Evolutionary conservation across 2,113 vertebrate species (phyloP), one percentile per base, ranked within the genome.

Genomic region (Scomber japonicus): DNA sequence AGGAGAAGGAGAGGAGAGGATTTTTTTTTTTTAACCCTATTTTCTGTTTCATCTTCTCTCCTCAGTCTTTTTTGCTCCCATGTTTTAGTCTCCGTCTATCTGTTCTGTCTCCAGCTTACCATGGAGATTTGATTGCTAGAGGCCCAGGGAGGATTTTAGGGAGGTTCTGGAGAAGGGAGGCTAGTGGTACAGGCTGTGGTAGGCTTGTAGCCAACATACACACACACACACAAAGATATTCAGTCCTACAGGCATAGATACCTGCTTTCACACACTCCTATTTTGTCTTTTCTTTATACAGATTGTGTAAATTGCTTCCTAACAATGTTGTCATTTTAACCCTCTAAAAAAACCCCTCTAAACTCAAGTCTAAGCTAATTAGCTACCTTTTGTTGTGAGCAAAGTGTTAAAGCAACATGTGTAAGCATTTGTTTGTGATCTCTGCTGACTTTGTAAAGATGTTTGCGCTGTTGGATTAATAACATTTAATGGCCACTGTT

Each of bases 401-500:
- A 74, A 86, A 80, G 85, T 86, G 82, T 91, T 90, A 79, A 75
- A 64, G 81, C 78, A 92, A 92, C 93, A 95, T 89, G 90, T 94
- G 93, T 81, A 87, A 93, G 81, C 91, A 50, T 93, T 94, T 92
- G 92, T 91, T 92, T 93, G 89, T 81, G 81, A 79, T 89, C 92
- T 88, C 84, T 88, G 86, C 85, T 88, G 91, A 90, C 86, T 92
- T 78, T 86, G 86, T 89, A 90, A 91, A 93, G 90, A 91, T 94
- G 91, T 93, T 91, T 92, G 89, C 76, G 27, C 91, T 86, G 90
- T 92, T 91, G 88, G 88, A 94, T 94, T 93, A 94, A 93, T 93
- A 91, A 88, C 80, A 17, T 94, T 95, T 94, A 95, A 94, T 93
- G 90, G 90, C 85, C 73, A 88, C 89, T 91, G 91, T 95, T 94